Evolutionary conservation across 1,140 invertebrate species (phyloP).

Genomic region (Drosophila saltans): DNA sequence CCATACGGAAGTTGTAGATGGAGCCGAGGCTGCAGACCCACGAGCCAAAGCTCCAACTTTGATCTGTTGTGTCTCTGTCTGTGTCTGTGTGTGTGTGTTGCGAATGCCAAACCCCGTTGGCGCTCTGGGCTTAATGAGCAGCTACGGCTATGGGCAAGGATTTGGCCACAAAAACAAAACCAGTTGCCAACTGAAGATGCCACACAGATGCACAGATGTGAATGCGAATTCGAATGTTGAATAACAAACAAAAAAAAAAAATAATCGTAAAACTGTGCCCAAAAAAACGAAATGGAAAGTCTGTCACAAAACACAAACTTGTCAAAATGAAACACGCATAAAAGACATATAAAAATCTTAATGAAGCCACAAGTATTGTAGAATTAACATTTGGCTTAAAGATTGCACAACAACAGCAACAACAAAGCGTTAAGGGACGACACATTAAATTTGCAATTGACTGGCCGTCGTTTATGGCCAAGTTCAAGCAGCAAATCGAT

Average conservation of each 20-base stretch:
- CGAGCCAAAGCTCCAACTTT: slow-evolving; percentile 43
- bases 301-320: slow-evolving; percentile 34
- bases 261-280: slow-evolving; percentile 38
- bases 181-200: slow-evolving; percentile 49
- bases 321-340: slow-evolving; percentile 49
- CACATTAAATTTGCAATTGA: slow-evolving; percentile 36
- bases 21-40: slow-evolving; percentile 7
- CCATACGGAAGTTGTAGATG: slow-evolving; percentile 53
- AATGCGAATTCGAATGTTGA: slow-evolving; percentile 39
- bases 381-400: slow-evolving; percentile 16
- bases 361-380: slow-evolving; percentile 62
- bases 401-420: slow-evolving; percentile 50
- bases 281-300: slow-evolving; percentile 35
- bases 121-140: slow-evolving; percentile 56
- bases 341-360: slow-evolving; percentile 50
- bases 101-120: slow-evolving; percentile 32
- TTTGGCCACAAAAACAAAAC: slow-evolving; percentile 54
- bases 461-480: slow-evolving; percentile 44
- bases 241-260: slow-evolving; percentile 32
- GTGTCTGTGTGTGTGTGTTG: slow-evolving; percentile 15
- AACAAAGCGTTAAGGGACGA: slow-evolving; percentile 5
- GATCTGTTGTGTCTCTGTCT: slow-evolving; percentile 52
- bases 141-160: slow-evolving; percentile 65
- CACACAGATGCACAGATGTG: slow-evolving; percentile 12
- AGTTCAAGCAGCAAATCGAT: slow-evolving; percentile 59